These are phyloP conservation scores for Melanotus villosus DNA, from an alignment of 2,888 invertebrate species.

Conservation along the genomic window DNA sequence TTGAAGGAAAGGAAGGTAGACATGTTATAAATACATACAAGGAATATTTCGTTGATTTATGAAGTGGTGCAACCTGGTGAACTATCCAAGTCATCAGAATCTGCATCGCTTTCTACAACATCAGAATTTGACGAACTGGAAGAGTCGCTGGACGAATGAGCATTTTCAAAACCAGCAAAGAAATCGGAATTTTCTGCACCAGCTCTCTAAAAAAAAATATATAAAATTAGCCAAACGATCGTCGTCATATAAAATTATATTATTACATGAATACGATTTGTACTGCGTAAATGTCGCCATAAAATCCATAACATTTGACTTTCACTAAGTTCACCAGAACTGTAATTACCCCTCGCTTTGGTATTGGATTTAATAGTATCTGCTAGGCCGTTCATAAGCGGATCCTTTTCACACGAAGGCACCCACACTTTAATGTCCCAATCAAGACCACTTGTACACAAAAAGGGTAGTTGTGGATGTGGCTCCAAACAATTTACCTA, in stretches of 20 bases:
- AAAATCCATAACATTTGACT: slow-evolving; percentile 66
- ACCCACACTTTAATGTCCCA: slow-evolving; percentile 95
- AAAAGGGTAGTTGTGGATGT: slow-evolving; percentile 88
- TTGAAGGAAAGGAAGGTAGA: too few relatives aligned
- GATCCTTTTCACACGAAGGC: slow-evolving; percentile 77
- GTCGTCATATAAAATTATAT: too few relatives aligned
- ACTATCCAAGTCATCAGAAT: slow-evolving; percentile 53
- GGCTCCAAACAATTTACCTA: slow-evolving; percentile 94
- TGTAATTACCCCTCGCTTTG: slow-evolving; percentile 49
- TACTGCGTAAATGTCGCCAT: slow-evolving; percentile 59
- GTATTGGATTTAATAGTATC: slow-evolving; percentile 62
- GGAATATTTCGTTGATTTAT: slow-evolving; percentile 46
- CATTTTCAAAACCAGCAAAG: slow-evolving; percentile 25
- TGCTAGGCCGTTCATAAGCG: slow-evolving; percentile 72
- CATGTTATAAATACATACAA: too few relatives aligned
- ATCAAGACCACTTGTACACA: slow-evolving; percentile 94
- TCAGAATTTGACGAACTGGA: slow-evolving; percentile 51
- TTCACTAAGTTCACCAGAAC: slow-evolving; percentile 58
- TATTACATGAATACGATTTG: slow-evolving; percentile 24
- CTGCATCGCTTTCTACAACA: slow-evolving; percentile 53
- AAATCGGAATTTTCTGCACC: slow-evolving; percentile 2
- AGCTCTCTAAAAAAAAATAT: slow-evolving; percentile 21
- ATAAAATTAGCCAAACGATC: too few relatives aligned
- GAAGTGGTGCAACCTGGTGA: slow-evolving; percentile 58
- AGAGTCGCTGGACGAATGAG: slow-evolving; percentile 26